phyloP scores from a whole-genome alignment of 2,113 vertebrate genomes.

The Ceyx cyanopectus region DNA sequence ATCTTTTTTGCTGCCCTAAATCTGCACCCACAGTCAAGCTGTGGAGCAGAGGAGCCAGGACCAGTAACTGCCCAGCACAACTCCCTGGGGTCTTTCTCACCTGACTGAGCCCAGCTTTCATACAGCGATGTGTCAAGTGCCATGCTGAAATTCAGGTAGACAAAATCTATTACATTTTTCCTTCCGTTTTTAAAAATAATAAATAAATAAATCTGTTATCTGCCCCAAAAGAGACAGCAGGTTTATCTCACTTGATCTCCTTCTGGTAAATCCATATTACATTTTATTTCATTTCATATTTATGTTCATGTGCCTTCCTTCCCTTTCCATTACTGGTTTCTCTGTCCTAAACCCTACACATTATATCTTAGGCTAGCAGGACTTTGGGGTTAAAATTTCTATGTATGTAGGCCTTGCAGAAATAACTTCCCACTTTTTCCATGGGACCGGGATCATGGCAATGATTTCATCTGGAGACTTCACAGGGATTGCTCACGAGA shows the following conservation, averaged over 20 bases:
- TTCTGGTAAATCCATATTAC: neutral
- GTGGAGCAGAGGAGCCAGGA: neutral
- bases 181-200: neutral
- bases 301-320: neutral
- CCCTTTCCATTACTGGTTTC: neutral
- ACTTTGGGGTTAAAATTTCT: neutral
- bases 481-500: neutral
- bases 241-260: slow-evolving; percentile 21
- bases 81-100: neutral
- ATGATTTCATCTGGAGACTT: neutral
- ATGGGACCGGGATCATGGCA: neutral
- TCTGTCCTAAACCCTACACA: neutral
- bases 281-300: neutral
- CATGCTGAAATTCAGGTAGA: neutral
- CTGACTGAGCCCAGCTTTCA: neutral
- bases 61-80: neutral
- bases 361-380: neutral
- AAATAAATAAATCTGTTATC: neutral
- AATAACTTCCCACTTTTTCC: neutral
- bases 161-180: neutral
- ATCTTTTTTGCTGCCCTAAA: neutral
- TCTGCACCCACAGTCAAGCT: rapidly evolving
- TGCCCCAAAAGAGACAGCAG: neutral
- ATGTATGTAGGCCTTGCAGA: neutral
- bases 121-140: rapidly evolving